These are phyloP conservation scores for Phasianus colchicus DNA, from an alignment of 2,113 vertebrate species.

Conservation along the genomic window DNA sequence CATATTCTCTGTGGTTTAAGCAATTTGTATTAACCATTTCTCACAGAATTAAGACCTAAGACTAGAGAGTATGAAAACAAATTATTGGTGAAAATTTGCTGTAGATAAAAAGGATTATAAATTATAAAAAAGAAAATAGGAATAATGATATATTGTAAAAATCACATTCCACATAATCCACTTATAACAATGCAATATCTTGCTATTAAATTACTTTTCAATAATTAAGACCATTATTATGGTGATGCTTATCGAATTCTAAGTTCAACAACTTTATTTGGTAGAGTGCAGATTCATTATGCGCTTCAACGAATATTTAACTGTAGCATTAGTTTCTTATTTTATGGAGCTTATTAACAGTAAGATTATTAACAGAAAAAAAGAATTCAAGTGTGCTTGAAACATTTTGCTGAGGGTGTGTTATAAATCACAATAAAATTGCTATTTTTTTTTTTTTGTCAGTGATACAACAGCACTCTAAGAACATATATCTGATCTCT, in stretches of 20 bases:
- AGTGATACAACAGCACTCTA: not conserved
- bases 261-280: not conserved
- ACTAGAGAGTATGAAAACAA: not conserved
- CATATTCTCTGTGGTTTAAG: constrained; percentile 26
- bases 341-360: not conserved
- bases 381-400: not conserved
- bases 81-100: not conserved
- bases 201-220: constrained; percentile 28
- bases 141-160: not conserved
- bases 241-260: not conserved
- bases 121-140: not conserved
- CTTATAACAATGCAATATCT: not conserved
- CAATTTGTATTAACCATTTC: not conserved
- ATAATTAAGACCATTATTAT: not conserved
- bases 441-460: not conserved
- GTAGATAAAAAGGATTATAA: not conserved
- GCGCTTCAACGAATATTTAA: not conserved
- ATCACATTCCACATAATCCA: not conserved
- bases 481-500: not conserved
- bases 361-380: not conserved
- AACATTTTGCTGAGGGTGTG: not conserved
- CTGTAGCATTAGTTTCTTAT: not conserved
- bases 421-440: not conserved
- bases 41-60: not conserved
- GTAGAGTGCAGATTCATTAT: not conserved